Evolutionary conservation across 2,797 vertebrate genomes (phyloP).

Genomic region (Eospalax fontanierii): DNA sequence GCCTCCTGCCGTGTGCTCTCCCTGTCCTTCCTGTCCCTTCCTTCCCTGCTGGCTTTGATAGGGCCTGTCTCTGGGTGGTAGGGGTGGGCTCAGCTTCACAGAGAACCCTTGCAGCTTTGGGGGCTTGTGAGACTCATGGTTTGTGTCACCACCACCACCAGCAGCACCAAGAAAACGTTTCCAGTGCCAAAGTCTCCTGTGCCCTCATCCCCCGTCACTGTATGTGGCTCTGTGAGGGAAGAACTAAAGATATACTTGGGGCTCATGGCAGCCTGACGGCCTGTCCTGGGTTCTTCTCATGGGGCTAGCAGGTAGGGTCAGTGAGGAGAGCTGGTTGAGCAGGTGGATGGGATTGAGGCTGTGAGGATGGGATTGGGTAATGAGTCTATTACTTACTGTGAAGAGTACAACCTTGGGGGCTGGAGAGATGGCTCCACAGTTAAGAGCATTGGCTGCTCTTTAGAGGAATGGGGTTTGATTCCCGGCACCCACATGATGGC

Average conservation of each 20-base stretch:
- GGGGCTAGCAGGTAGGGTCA: background rate
- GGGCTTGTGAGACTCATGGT: background rate
- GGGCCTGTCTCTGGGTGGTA: background rate
- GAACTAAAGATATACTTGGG: background rate
- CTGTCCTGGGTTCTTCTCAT: background rate
- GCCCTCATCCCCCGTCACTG: accelerated
- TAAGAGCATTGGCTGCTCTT: no score
- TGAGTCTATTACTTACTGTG: background rate
- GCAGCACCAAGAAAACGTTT: background rate
- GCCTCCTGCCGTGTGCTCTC: background rate
- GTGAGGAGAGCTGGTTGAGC: background rate
- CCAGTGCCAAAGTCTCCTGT: background rate
- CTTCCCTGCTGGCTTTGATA: background rate
- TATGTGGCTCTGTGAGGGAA: background rate
- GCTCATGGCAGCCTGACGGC: background rate
- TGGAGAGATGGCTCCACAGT: no score
- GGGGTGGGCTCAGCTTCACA: background rate
- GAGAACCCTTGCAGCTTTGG: background rate
- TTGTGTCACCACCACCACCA: background rate
- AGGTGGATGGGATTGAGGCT: background rate
- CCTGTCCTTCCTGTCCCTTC: background rate
- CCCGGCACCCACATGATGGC: no score
- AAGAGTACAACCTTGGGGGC: background rate
- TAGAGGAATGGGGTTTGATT: no score
- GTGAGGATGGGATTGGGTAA: background rate